Conservation (phyloP, 2,113 vertebrate species). For the Sinosuthora webbiana region DNA sequence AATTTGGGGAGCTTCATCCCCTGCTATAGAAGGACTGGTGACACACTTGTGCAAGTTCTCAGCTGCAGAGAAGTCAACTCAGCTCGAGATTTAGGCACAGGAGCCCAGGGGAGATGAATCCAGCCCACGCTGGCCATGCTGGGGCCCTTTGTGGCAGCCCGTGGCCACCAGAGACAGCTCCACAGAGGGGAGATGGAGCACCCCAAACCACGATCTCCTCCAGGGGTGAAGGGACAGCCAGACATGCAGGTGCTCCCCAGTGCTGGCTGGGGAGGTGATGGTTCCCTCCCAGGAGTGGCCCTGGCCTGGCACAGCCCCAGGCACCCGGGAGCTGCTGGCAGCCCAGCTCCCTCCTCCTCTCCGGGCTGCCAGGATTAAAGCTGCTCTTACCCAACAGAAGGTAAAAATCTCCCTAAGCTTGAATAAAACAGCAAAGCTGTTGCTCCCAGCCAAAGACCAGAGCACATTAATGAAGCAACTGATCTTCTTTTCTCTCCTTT, state of each 20-base stretch:
- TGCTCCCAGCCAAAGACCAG: neutral
- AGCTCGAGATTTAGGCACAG: neutral
- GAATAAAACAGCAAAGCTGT: neutral
- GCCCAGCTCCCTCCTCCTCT: neutral
- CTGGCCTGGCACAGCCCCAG: rapidly evolving
- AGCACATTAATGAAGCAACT: neutral
- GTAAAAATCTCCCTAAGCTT: neutral
- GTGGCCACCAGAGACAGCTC: rapidly evolving
- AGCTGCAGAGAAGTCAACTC: neutral
- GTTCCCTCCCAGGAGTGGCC: rapidly evolving
- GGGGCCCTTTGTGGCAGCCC: neutral
- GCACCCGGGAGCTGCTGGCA: rapidly evolving
- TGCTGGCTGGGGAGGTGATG: neutral
- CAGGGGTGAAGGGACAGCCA: rapidly evolving
- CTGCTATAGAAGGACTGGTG: neutral
- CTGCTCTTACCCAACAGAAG: neutral
- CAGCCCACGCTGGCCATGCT: rapidly evolving
- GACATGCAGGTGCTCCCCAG: rapidly evolving
- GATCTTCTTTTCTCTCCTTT: neutral
- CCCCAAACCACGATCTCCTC: rapidly evolving
- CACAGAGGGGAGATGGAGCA: neutral
- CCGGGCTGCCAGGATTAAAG: neutral
- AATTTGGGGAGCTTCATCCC: neutral
- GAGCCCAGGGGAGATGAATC: neutral
- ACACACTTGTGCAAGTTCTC: neutral